A percentile compares a stretch with the other conserved stretches of the same genome.
These are phyloP conservation scores for Subacronicta megacephala DNA, from an alignment of 2,888 invertebrate genomes.

Conservation along the genomic window DNA sequence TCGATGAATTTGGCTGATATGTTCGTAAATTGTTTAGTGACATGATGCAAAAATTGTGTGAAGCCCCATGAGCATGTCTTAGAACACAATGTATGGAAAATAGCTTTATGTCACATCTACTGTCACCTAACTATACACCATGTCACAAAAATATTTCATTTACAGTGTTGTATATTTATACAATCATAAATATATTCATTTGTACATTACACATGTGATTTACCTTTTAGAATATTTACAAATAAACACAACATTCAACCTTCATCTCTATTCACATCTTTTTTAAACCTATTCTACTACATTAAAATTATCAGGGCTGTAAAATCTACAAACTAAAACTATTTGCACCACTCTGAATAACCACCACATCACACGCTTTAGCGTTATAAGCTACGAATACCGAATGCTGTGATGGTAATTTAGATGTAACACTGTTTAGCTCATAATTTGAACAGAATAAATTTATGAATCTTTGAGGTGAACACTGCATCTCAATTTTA, in stretches of 20 bases:
- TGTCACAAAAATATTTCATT: constrained; percentile 87
- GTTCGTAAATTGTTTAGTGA: constrained; percentile 74
- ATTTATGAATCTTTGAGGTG: constrained; percentile 56
- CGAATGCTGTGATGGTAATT: constrained; percentile 26
- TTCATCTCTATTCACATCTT: constrained; percentile 78
- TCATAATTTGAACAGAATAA: constrained; percentile 56
- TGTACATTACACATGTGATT: constrained; percentile 85
- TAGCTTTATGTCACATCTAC: constrained; percentile 73
- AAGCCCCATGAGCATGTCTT: constrained; percentile 73
- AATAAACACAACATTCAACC: constrained; percentile 80
- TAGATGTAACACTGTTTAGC: constrained; percentile 36
- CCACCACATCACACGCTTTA: constrained; percentile 33
- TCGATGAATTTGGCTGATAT: constrained; percentile 78
- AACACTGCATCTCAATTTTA: constrained; percentile 31
- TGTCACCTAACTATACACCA: constrained; percentile 78
- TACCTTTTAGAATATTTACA: constrained; percentile 82
- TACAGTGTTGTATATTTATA: constrained; percentile 79
- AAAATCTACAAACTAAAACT: constrained; percentile 75
- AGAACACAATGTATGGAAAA: constrained; percentile 78
- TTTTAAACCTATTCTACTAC: constrained; percentile 65
- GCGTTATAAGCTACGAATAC: neutral
- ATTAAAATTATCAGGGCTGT: constrained; percentile 79
- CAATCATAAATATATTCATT: constrained; percentile 85
- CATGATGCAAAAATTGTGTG: constrained; percentile 84
- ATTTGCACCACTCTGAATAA: constrained; percentile 46